Percentiles rank a stretch among this genome's conserved stretches.
Evolutionary conservation across 2,888 invertebrate genomes (phyloP).

Genomic region (Hermaeophaga mercurialis): DNA sequence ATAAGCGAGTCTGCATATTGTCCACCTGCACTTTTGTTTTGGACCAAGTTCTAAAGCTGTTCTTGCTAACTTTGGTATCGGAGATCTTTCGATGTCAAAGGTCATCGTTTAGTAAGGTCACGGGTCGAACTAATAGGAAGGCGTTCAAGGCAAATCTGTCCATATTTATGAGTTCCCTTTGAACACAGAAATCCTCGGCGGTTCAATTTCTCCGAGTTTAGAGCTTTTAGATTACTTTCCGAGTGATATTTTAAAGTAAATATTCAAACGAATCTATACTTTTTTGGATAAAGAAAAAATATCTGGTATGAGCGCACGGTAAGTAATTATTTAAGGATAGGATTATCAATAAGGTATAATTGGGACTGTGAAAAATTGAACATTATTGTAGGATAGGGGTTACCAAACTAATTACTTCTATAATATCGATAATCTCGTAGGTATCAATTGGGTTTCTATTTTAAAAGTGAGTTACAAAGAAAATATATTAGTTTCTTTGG

Average conservation of each 20-base stretch:
- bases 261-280: constrained; percentile 23
- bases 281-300: no score
- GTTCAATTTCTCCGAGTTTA: constrained; percentile 15
- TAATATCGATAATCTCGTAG: no score
- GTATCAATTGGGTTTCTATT: no score
- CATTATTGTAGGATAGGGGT: no score
- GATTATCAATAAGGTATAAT: no score
- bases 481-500: no score
- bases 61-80: constrained; percentile 26
- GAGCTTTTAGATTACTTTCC: constrained; percentile 25
- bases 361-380: no score
- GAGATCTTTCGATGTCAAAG: constrained; percentile 26
- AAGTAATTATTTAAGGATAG: no score
- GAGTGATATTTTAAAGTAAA: constrained; percentile 23
- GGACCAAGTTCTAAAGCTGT: background rate
- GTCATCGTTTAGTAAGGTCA: constrained; percentile 30
- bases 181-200: constrained; percentile 17
- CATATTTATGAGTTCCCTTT: constrained; percentile 32
- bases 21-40: background rate
- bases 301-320: no score
- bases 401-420: no score
- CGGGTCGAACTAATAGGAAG: constrained; percentile 30
- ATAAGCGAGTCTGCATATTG: no score
- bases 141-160: constrained; percentile 31
- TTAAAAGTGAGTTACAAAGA: no score